Base-by-base conservation (phyloP, 1,140 invertebrate genomes). In the Ips nitidus region DNA sequence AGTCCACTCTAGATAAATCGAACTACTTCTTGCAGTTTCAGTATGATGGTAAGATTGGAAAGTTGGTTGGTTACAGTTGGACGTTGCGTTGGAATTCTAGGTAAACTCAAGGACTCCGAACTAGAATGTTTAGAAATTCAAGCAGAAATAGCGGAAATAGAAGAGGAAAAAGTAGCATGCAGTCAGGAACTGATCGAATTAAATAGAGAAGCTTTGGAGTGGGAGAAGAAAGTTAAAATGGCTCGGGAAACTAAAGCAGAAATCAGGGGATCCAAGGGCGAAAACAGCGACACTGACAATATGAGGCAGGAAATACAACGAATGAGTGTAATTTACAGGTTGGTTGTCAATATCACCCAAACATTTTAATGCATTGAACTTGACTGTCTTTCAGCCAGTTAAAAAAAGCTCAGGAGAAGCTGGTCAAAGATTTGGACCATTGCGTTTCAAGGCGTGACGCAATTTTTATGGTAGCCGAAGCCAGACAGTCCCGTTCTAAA, bases 271-370 rank as follows among this genome's bases (percentile, higher is more conserved):
- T 89, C 90, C 67, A 84, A 86, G 62, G 84, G 85, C n/a, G 80
- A 82, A n/a, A 83, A 80, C 37, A 88, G 89, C 1, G 91, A 92
- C 78, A 85, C 92, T 56, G 86, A 86, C 4, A 81, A 81, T 8
- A 92, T 94, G 90, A 90, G 86, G 79, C 83, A 82, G 59, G 92
- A 93, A 82, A 93, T 94, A 77, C 91, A 93, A 76, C 85, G 89
- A 74, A 94, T 94, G 92, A 86, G 91, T 80, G 88, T 90, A 66
- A 77, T 71, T 71, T 68, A 70, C 43, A 53, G 66, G 70, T 70
- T 47, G 45, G 45, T 47, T 4, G 4, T n/a, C 45, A 47, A 47
- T 47, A n/a, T n/a, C 4, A n/a, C n/a, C 45, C 4, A 41, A 66
- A 50, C 42, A 42, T 57, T n/a, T 57, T 66, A 37, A 40, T 40